Base-by-base conservation (phyloP, 37 sponge, comb jelly and placozoan genomes). In the Tethya wilhelma region DNA sequence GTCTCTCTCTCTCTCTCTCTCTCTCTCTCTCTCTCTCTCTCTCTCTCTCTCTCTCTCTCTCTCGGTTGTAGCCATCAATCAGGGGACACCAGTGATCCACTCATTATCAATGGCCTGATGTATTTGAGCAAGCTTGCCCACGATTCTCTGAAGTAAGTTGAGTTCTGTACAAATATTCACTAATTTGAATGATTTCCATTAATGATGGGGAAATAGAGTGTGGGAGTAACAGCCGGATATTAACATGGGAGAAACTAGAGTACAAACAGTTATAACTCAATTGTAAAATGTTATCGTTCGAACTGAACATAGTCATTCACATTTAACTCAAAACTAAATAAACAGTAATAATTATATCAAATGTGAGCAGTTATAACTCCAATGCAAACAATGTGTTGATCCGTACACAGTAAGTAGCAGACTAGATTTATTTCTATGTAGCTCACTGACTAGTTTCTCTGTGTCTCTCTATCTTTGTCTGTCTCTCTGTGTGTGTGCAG, bases 121-220 rank as follows among this genome's bases (percentile, higher is more conserved):
- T 98, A 90, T 67, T 76, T 98, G 56, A 85, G 93, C 57, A 96
- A 96, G 84, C 68, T 79, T 30, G 71, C 96, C 41, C 96, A 96
- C 65, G 95, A 98, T 83, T 91, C 92, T 23, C 79, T 98, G 71
- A 94, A 93, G 96, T 95, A 62, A 92, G 94, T 25, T 32, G 26
- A 39, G n/a, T 14, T 25, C 0, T 1, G 43, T 1, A 49, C 53
- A 49, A 9, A 49, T 14, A 49, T 14, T 49, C 53, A 49, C 14
- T 49, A 9, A 49, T 49, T 49, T 9, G 14, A 49, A 49, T 14
- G 14, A 49, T 49, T 14, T 49, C 53, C 53, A 19, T 9, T 49
- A 14, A 49, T 9, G 53, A 19, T 9, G 53, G 14, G 14, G 9
- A 14, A 19, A 14, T 9, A 14, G 53, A 49, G 53, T 9, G 14